Conservation (phyloP, 2,888 invertebrate species). For the Phymatocera aterrima region DNA sequence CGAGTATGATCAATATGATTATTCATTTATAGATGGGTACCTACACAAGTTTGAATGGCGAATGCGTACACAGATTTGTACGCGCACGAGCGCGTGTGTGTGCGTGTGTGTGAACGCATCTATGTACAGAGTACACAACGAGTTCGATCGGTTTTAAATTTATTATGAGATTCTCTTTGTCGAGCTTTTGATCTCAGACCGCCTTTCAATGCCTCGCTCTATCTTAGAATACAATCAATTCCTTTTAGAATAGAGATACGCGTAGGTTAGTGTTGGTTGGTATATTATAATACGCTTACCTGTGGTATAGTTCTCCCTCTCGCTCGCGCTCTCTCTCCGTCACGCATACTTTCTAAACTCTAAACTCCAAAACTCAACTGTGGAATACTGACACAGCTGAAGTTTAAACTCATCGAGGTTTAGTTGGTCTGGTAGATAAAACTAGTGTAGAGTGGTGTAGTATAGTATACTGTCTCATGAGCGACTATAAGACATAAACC, state of each 20-base stretch:
- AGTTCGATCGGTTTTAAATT: conserved; percentile 34
- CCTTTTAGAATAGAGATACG: conserved; percentile 39
- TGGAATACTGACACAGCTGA: no score
- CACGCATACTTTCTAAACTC: conserved; percentile 35
- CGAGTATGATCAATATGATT: no score
- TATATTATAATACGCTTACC: no score
- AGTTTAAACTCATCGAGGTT: no score
- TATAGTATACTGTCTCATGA: no score
- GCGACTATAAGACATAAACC: no score
- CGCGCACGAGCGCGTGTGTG: neutral
- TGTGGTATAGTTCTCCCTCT: neutral
- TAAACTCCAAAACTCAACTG: neutral
- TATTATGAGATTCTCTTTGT: conserved; percentile 38
- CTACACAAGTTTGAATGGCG: no score
- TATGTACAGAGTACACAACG: neutral
- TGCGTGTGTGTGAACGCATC: neutral
- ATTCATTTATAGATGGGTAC: no score
- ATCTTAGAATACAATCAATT: conserved; percentile 45
- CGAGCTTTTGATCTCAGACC: conserved; percentile 37
- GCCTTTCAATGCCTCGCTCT: conserved; percentile 37
- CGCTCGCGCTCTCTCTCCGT: no score
- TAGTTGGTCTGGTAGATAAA: no score
- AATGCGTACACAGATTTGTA: neutral
- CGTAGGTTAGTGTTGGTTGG: no score
- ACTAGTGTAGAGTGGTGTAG: no score